These are phyloP conservation scores for Aegithalos caudatus DNA, from an alignment of 2,113 vertebrate genomes.

Conservation along the genomic window DNA sequence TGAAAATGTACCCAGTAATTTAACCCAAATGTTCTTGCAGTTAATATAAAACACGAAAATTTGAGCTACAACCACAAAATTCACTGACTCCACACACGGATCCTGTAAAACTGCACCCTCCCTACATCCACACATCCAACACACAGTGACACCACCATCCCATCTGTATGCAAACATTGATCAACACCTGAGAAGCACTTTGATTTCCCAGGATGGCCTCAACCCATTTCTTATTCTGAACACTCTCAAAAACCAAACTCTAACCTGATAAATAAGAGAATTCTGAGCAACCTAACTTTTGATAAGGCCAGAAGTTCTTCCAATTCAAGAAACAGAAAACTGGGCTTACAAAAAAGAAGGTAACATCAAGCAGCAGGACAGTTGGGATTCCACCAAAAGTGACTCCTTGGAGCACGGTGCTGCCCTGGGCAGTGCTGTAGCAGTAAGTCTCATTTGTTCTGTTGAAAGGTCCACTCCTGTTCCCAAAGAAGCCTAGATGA, in stretches of 20 bases:
- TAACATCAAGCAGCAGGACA: conserved; percentile 87
- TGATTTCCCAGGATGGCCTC: background rate
- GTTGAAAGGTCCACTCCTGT: conserved; percentile 61
- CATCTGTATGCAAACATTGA: background rate
- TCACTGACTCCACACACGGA: background rate
- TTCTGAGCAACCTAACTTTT: background rate
- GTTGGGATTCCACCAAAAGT: conserved; percentile 87
- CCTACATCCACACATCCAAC: background rate
- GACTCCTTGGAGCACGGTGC: conserved; percentile 83
- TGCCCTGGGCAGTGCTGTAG: conserved; percentile 77
- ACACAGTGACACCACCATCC: background rate
- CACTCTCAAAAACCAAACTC: background rate
- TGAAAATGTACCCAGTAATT: background rate
- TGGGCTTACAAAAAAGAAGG: conserved; percentile 82
- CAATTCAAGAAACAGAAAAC: background rate
- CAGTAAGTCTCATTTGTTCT: conserved; percentile 74
- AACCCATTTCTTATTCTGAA: background rate
- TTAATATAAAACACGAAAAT: background rate
- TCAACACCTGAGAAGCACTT: background rate
- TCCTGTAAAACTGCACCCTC: background rate
- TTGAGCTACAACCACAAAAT: background rate
- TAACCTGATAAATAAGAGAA: background rate
- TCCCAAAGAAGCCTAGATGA: conserved; percentile 38
- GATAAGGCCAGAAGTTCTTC: background rate
- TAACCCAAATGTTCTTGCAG: background rate